Evolutionary conservation across 2,888 invertebrate species (phyloP).

Genomic region (Andrena fulva): DNA sequence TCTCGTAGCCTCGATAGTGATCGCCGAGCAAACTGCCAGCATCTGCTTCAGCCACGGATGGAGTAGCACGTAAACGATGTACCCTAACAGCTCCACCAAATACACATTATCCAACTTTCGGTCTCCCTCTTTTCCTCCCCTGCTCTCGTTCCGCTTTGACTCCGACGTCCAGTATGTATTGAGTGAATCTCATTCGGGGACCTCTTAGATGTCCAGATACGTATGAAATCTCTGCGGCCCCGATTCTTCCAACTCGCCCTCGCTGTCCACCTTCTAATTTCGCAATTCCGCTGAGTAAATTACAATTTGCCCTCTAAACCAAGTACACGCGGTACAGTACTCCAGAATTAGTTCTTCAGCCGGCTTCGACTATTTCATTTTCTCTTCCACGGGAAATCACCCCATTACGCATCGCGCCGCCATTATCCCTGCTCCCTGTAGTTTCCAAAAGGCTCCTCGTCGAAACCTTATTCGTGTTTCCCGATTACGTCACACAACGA

Average conservation of each 20-base stretch:
- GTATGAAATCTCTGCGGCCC: slow-evolving; percentile 11
- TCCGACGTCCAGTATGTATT: not conserved
- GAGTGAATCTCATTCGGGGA: slow-evolving; percentile 25
- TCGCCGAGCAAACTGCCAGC: slow-evolving; percentile 15
- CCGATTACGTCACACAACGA: not conserved
- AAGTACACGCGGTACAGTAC: too few relatives aligned
- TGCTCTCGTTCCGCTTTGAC: not conserved
- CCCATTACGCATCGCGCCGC: too few relatives aligned
- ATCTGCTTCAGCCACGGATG: slow-evolving; percentile 16
- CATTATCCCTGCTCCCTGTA: too few relatives aligned
- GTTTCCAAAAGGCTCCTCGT: not conserved
- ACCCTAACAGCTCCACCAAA: slow-evolving; percentile 33
- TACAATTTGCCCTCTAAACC: too few relatives aligned
- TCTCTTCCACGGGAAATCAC: too few relatives aligned
- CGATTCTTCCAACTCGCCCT: slow-evolving; percentile 1
- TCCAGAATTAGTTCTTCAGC: too few relatives aligned
- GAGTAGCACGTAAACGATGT: slow-evolving; percentile 28
- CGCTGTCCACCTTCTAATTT: not conserved
- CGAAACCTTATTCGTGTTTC: not conserved
- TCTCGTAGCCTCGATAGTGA: not conserved
- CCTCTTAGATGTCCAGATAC: slow-evolving; percentile 8
- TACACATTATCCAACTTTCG: slow-evolving; percentile 34
- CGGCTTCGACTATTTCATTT: too few relatives aligned
- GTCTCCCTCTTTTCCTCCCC: slow-evolving; percentile 11
- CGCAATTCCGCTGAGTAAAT: too few relatives aligned